These are phyloP conservation scores for Octonoba sinensis DNA, from an alignment of 2,888 invertebrate species.

Conservation along the genomic window DNA sequence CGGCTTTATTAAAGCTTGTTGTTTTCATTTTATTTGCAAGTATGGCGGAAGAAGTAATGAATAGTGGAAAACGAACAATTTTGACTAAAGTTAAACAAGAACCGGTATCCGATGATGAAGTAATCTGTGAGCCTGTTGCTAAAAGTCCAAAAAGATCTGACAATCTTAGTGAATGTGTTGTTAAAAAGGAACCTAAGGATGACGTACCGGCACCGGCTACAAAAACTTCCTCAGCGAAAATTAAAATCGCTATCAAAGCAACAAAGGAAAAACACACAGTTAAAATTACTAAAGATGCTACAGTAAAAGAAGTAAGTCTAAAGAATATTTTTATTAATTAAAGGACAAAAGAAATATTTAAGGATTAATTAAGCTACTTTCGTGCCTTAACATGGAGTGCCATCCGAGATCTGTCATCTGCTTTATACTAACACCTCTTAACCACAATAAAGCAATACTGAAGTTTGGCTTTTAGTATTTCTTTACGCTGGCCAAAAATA, in stretches of 20 bases:
- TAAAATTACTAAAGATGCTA: slow-evolving; percentile 11
- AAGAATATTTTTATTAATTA: neutral
- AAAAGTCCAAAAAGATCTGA: slow-evolving; percentile 24
- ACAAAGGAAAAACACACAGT: slow-evolving; percentile 25
- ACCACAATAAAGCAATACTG: no score
- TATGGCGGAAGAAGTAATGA: no score
- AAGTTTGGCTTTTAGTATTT: no score
- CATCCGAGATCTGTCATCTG: no score
- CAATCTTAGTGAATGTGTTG: slow-evolving; percentile 7
- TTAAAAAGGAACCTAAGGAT: slow-evolving; percentile 12
- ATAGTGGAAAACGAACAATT: neutral
- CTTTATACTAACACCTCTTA: no score
- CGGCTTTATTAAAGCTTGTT: no score
- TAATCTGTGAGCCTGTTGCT: neutral
- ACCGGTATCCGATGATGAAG: slow-evolving; percentile 1
- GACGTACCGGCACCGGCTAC: neutral
- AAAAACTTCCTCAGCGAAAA: neutral
- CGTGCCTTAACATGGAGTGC: neutral
- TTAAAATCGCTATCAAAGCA: slow-evolving; percentile 38
- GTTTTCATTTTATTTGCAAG: no score
- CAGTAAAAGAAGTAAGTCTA: slow-evolving; percentile 14
- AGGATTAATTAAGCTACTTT: no score
- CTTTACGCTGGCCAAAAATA: no score
- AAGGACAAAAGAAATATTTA: neutral
- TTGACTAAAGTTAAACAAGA: slow-evolving; percentile 17